Conservation (phyloP, 2,797 vertebrate species). For the Channallabes apus region DNA sequence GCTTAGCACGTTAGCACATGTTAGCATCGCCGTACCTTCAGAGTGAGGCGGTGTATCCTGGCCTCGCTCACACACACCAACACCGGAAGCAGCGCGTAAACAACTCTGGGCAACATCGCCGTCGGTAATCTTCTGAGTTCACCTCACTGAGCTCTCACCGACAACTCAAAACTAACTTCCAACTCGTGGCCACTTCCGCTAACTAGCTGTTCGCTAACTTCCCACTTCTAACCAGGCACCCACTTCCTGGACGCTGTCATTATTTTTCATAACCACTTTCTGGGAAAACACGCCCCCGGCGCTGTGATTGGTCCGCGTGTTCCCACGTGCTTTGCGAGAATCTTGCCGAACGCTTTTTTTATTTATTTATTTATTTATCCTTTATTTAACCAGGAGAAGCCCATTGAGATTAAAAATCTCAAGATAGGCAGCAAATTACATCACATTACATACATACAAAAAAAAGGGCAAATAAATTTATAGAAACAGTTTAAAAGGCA, state of each 20-base stretch:
- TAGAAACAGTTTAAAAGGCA: too few species aligned
- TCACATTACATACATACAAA: too few species aligned
- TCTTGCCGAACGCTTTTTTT: neutral
- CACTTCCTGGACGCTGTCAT: constrained; percentile 22
- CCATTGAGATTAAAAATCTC: too few species aligned
- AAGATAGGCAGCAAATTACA: too few species aligned
- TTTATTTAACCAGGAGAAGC: too few species aligned
- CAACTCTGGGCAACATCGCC: constrained; percentile 31
- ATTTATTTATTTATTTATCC: too few species aligned
- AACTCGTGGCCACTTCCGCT: constrained; percentile 10
- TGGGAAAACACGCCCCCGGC: neutral
- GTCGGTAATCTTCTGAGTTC: constrained; percentile 39
- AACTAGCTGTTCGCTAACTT: constrained; percentile 23
- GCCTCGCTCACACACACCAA: constrained; percentile 58
- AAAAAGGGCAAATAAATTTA: too few species aligned
- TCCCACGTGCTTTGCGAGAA: neutral
- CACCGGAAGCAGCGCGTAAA: constrained; percentile 50
- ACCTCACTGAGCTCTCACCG: neutral
- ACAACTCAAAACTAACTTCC: neutral
- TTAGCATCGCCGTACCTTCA: constrained; percentile 62
- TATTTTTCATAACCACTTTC: neutral
- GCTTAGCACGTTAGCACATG: constrained; percentile 18
- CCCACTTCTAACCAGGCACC: constrained; percentile 19
- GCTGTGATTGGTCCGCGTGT: neutral
- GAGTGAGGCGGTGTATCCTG: constrained; percentile 68